Conservation (phyloP, 2,797 vertebrate genomes). For the Hippopotamyrus pictus region DNA sequence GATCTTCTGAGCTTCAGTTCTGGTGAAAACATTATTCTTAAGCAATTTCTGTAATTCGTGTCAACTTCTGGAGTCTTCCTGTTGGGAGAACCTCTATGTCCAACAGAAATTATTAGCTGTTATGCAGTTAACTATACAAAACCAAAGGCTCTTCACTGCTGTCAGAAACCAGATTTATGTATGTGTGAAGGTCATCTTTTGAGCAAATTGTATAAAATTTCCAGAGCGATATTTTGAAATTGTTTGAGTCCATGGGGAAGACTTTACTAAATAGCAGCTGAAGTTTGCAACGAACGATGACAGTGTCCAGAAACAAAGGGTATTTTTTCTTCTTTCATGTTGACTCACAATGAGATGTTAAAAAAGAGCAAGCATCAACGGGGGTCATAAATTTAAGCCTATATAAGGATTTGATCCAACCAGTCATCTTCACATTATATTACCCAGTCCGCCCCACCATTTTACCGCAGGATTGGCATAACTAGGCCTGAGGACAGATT, state of each 20-base stretch:
- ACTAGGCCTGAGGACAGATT: neutral
- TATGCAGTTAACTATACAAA: neutral
- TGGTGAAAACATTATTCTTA: neutral
- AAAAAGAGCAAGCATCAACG: neutral
- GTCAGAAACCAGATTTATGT: neutral
- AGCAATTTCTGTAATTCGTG: neutral
- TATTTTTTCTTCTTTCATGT: neutral
- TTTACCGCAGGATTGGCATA: neutral
- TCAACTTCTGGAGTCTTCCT: neutral
- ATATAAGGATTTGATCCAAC: neutral
- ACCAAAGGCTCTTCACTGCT: neutral
- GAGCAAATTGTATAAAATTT: neutral
- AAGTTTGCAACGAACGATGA: neutral
- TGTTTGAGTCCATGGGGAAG: neutral
- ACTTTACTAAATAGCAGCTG: neutral
- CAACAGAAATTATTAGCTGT: neutral
- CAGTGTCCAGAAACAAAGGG: neutral
- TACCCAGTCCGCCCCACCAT: neutral
- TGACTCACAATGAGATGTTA: neutral
- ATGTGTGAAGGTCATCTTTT: neutral
- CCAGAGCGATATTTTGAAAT: neutral
- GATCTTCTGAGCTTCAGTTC: neutral
- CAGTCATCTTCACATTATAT: neutral
- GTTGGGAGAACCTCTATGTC: neutral
- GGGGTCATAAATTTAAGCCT: neutral